Conservation (phyloP, 92 coral and sea anemone species). For the Epizoanthus scotinus region DNA sequence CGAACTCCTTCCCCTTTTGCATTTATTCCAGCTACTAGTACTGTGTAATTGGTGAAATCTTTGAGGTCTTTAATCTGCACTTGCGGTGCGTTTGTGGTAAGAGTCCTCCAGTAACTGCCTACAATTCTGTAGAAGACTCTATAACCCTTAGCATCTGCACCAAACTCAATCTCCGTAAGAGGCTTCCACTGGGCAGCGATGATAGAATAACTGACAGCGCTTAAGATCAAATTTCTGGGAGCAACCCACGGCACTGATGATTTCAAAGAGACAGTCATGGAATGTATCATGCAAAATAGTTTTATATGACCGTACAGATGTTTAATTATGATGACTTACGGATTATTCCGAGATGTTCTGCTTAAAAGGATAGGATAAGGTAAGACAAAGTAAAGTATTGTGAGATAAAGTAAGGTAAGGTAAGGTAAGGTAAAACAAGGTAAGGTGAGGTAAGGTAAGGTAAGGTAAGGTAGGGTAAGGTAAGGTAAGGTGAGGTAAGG, state of each 20-base stretch:
- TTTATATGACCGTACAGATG: too few relatives aligned
- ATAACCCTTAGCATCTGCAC: conserved; percentile 17
- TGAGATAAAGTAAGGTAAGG: too few relatives aligned
- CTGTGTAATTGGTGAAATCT: conserved; percentile 25
- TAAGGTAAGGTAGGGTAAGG: too few relatives aligned
- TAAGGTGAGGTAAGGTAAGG: too few relatives aligned
- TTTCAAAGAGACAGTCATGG: background rate
- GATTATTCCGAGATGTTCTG: too few relatives aligned
- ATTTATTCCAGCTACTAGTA: conserved; percentile 29
- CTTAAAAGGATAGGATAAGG: too few relatives aligned
- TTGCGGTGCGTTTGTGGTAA: background rate
- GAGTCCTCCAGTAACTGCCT: background rate
- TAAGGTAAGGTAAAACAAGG: too few relatives aligned
- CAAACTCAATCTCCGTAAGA: conserved; percentile 16
- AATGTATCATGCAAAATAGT: too few relatives aligned
- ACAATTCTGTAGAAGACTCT: conserved; percentile 9
- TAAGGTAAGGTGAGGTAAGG: too few relatives aligned
- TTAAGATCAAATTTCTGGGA: background rate
- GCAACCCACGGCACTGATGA: conserved; percentile 8
- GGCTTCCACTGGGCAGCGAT: conserved; percentile 9
- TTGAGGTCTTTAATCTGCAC: conserved; percentile 6
- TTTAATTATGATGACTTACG: too few relatives aligned
- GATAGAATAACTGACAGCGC: background rate
- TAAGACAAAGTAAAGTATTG: too few relatives aligned
- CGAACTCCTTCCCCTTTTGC: conserved; percentile 37